Base-by-base conservation (phyloP, 1,140 invertebrate genomes). In the Drosophila pseudoobscura region DNA sequence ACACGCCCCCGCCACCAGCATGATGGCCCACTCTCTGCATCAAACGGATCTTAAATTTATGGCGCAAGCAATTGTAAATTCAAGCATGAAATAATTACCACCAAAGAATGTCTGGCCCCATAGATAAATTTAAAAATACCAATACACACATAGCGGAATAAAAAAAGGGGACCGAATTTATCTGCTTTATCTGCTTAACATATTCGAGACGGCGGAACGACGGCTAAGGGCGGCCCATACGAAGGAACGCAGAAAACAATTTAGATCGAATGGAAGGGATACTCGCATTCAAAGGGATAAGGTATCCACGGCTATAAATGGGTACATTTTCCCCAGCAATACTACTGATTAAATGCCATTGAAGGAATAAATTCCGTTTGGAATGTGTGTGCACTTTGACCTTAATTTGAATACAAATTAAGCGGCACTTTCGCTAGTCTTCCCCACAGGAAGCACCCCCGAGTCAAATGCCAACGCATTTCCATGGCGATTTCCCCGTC, bases 401-500 rank as follows among this genome's bases (percentile, higher is more conserved):
- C 84, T 88, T 88, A 88, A 88, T 88, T 88, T 77, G 72, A 79
- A 79, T 82, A 79, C 71, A 79, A 71, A 77, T 78, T 87, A 87
- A 76, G 65, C 59, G 47, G 29, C 53, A 57, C 56, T 57, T 53
- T 60, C 35, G 11, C 63, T 13, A 13, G 11, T 39, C 35, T 61
- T 56, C 17, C 58, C 24, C 58, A 53, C 69, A 66, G 72, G 72
- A 78, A 75, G 58, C 65, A 29, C 53, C 69, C 70, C 55, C 54
- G 53, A 75, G 70, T 65, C 78, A 75, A 80, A 80, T 73, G 57
- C 64, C 65, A 64, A 35, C 35, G 51, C 63, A 75, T 80, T 79
- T 59, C 59, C 55, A 70, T 77, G 56, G 58, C 59, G 49, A 41
- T 41, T 31, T 53, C 9, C 20, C 9, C 6, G 56, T 44, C 17